Conservation (phyloP, 2,797 vertebrate genomes). For the Novumbra hubbsi region DNA sequence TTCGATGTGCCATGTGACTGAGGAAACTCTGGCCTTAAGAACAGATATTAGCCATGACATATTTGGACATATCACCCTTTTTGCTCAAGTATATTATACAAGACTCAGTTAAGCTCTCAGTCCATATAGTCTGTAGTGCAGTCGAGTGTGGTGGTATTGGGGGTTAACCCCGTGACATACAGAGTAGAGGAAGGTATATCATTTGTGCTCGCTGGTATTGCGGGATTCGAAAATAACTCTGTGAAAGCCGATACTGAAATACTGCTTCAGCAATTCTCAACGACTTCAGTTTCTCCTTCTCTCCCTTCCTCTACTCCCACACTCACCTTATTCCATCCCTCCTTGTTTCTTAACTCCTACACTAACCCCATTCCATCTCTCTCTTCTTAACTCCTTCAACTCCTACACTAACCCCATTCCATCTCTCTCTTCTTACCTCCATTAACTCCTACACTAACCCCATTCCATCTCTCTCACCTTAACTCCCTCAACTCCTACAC, state of each 20-base stretch:
- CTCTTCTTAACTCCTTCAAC: neutral
- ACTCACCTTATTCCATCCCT: neutral
- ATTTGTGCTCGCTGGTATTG: conserved; percentile 22
- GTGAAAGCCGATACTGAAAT: conserved; percentile 30
- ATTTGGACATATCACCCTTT: neutral
- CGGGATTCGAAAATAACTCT: conserved; percentile 29
- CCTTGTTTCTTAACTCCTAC: neutral
- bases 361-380: conserved; percentile 5
- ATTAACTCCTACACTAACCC: neutral
- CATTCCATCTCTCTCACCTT: neutral
- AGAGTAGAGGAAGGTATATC: neutral
- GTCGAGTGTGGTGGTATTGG: neutral
- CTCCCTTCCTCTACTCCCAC: neutral
- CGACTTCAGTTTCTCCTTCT: neutral
- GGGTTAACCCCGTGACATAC: neutral
- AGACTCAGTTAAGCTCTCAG: too few relatives aligned
- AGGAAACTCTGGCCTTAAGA: too few relatives aligned
- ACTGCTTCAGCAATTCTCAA: conserved; percentile 25
- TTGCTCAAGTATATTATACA: too few relatives aligned
- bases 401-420: neutral
- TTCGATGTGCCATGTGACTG: too few relatives aligned
- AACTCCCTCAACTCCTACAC: neutral
- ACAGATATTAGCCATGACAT: too few relatives aligned
- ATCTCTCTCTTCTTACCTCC: neutral
- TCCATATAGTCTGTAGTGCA: too few relatives aligned